phyloP scores from a whole-genome alignment of 2,113 vertebrate species.

The Barbus barbus region DNA sequence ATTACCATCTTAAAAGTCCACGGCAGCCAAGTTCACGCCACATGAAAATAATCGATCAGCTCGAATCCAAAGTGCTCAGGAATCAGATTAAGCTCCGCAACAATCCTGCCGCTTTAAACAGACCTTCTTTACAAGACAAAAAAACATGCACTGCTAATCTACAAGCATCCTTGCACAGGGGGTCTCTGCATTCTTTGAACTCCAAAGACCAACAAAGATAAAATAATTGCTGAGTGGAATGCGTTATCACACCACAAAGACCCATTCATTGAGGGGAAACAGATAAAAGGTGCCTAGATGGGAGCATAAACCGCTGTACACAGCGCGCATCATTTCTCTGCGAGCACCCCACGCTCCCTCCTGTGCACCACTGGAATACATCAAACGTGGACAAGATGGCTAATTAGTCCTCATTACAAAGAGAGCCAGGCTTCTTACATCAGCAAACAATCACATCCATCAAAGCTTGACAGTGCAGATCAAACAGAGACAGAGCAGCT shows the following conservation, averaged over 20 bases:
- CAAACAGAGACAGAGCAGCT: constrained; percentile 60
- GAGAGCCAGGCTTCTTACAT: constrained; percentile 63
- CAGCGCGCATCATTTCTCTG: constrained; percentile 53
- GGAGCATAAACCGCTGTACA: constrained; percentile 34
- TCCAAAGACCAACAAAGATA: constrained; percentile 48
- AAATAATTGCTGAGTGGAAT: constrained; percentile 54
- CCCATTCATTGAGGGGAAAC: constrained; percentile 39
- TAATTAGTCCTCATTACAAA: constrained; percentile 76
- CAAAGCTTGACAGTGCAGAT: constrained; percentile 70
- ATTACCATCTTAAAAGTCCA: background rate
- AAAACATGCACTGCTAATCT: background rate
- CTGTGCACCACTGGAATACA: constrained; percentile 60
- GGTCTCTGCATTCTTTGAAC: constrained; percentile 47
- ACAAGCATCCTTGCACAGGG: background rate
- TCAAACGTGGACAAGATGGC: constrained; percentile 68
- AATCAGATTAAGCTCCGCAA: constrained; percentile 3
- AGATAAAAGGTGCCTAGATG: constrained; percentile 40
- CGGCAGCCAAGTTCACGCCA: background rate
- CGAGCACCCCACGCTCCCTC: constrained; percentile 46
- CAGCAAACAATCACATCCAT: constrained; percentile 66
- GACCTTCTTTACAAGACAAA: background rate
- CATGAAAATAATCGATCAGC: background rate
- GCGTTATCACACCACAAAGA: constrained; percentile 50
- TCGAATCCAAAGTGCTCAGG: background rate
- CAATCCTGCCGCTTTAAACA: background rate